Conservation (phyloP, 2,888 invertebrate genomes). For the Pristionchus arcanus region DNA sequence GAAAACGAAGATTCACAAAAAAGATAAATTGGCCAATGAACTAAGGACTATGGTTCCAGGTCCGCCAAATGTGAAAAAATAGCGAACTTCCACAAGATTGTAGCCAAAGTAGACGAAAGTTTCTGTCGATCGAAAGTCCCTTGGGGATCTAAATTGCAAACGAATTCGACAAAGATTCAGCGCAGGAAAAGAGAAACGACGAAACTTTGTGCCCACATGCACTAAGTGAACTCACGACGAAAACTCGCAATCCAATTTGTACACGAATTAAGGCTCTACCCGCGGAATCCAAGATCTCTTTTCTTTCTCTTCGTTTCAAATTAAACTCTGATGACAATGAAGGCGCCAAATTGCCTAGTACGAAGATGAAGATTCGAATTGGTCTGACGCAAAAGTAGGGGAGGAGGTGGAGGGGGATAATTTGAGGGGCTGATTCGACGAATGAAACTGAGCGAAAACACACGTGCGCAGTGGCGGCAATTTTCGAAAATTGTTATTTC, state of each 20-base stretch:
- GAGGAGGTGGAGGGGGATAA: background rate
- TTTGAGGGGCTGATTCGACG: background rate
- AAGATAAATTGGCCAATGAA: too few species aligned
- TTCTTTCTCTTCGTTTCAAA: constrained; percentile 20
- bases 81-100: background rate
- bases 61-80: too few species aligned
- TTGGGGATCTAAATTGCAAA: constrained; percentile 14
- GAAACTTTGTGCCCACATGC: background rate
- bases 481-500: background rate
- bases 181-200: background rate
- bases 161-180: background rate
- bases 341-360: background rate
- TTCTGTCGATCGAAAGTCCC: background rate
- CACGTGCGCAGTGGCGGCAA: background rate
- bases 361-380: background rate
- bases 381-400: constrained; percentile 3
- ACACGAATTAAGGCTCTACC: background rate
- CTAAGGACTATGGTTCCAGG: too few species aligned
- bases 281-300: background rate
- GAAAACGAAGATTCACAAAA: too few species aligned
- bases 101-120: background rate
- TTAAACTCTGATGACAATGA: constrained; percentile 17
- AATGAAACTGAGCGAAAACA: constrained; percentile 35
- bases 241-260: background rate
- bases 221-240: constrained; percentile 30